Base-by-base conservation (phyloP, 2,113 vertebrate genomes). In the Eudorcas thomsonii region DNA sequence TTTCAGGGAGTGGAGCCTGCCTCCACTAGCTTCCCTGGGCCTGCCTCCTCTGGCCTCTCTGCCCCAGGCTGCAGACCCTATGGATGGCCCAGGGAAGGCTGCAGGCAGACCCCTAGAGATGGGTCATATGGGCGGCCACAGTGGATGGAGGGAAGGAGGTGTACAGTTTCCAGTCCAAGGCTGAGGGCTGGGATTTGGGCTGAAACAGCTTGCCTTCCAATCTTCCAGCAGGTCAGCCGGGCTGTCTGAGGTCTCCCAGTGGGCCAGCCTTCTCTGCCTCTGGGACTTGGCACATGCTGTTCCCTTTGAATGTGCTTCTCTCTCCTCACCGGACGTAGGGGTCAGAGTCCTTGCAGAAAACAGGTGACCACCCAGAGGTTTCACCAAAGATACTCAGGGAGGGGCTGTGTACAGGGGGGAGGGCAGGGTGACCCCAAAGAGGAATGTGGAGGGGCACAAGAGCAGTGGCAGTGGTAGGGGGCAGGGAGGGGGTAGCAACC, bases 401-500 rank as follows among this genome's bases (percentile, higher is more conserved):
- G 57, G 26, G 9, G 11, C 10, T 28, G 13, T 19, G 15, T 36
- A n/a, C 45, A 64, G 23, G 13, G 48, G 4, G 4, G 5, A 0
- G 15, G 64, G 23, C 43, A 60, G 54, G 54, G 54, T 50, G 36
- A 43, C 88, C 10, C 16, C 16, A 3, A 52, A 36, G 28, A 71
- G 43, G 52, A 45, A 45, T 30, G 3, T 13, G 15, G 62, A 21
- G 48, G 43, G n/a, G 77, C 48, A 43, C 45, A 10, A 28, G 45
- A 17, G 17, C 14, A 28, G 52, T 4, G 7, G 93, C 17, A 1
- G 33, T 23, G 7, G 54, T 5, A 19, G 33, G 11, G 17, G 17
- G 17, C 17, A 21, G 64, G 30, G 50, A 80, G 21, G 7, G 25
- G 7, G 15, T 57, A 6, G 23, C n/a, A 12, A 21, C 23, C 45